A percentile compares a stretch with the other conserved stretches of the same genome.
Conservation (phyloP, 2,888 invertebrate species). For the Cheilosia vulpina region DNA sequence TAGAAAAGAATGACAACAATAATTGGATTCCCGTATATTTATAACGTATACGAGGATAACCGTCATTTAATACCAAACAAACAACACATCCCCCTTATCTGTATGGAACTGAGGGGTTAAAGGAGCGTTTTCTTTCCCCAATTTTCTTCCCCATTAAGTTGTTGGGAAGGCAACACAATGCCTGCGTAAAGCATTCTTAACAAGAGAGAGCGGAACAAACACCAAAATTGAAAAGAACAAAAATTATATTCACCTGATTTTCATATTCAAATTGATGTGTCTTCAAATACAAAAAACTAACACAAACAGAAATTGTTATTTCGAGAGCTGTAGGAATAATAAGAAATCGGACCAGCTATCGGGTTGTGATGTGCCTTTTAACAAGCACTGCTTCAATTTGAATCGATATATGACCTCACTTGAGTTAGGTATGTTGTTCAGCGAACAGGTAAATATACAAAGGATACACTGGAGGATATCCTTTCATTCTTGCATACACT, state of each 20-base stretch:
- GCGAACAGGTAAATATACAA: constrained; percentile 12
- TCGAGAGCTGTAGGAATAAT: constrained; percentile 18
- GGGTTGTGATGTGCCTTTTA: constrained; percentile 10
- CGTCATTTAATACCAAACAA: constrained; percentile 22
- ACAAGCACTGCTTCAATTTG: constrained; percentile 2
- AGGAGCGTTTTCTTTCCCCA: not conserved
- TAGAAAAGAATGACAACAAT: constrained; percentile 65
- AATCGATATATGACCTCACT: constrained; percentile 17
- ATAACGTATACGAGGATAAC: not conserved
- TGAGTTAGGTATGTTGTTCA: constrained; percentile 1
- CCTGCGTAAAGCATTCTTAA: constrained; percentile 26
- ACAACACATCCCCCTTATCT: constrained; percentile 5
- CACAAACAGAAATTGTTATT: not conserved
- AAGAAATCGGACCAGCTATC: constrained; percentile 37
- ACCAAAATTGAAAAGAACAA: constrained; percentile 30
- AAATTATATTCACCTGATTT: constrained; percentile 69
- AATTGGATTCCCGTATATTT: constrained; percentile 60
- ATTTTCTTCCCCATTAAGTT: constrained; percentile 8
- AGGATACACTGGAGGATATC: not conserved
- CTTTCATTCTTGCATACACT: constrained; percentile 23
- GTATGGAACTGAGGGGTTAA: no score
- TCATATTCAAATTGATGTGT: constrained; percentile 60
- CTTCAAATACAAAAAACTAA: not conserved
- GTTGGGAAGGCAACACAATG: constrained; percentile 34
- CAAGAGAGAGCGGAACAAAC: constrained; percentile 8